Evolutionary conservation across 2,888 invertebrate genomes (phyloP).

Genomic region (Zaprionus bogoriensis): DNA sequence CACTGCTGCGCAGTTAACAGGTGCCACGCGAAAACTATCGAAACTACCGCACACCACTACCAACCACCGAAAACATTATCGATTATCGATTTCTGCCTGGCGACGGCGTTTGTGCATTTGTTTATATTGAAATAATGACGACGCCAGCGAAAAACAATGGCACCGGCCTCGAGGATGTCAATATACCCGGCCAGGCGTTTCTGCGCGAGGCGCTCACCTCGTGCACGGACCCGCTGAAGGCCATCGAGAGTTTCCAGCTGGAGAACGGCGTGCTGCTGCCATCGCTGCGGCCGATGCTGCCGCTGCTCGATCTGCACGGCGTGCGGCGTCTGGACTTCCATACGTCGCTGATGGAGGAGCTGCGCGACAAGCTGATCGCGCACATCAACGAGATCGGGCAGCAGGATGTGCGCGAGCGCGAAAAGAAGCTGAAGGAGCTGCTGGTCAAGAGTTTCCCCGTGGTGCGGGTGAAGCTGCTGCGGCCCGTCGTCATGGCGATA

Average conservation of each 20-base stretch:
- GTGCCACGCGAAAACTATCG: no score
- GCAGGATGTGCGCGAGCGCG: slow-evolving; percentile 83
- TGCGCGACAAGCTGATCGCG: slow-evolving; percentile 88
- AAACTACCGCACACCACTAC: not conserved
- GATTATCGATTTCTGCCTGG: not conserved
- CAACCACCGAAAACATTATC: not conserved
- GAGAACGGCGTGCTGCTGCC: slow-evolving; percentile 96
- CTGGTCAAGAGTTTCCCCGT: slow-evolving; percentile 96
- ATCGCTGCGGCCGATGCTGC: slow-evolving; percentile 96
- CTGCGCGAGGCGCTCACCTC: slow-evolving; percentile 96
- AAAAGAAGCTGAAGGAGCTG: slow-evolving; percentile 94
- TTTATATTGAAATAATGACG: slow-evolving; percentile 74
- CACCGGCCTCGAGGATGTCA: slow-evolving; percentile 91
- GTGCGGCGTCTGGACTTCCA: slow-evolving; percentile 97
- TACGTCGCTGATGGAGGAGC: slow-evolving; percentile 93
- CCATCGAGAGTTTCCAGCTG: slow-evolving; percentile 97
- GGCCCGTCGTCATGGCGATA: slow-evolving; percentile 97
- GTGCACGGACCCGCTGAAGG: slow-evolving; percentile 97
- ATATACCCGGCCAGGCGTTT: slow-evolving; percentile 93
- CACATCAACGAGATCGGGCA: slow-evolving; percentile 92
- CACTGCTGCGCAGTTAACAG: no score
- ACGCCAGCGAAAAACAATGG: slow-evolving; percentile 83
- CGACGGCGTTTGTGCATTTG: slow-evolving; percentile 2
- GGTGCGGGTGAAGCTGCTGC: slow-evolving; percentile 93
- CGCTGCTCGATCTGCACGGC: slow-evolving; percentile 96